A percentile compares a stretch with the other conserved stretches of the same genome.
phyloP scores from a whole-genome alignment of 1,140 invertebrate species.

The Drosophila setifemur region DNA sequence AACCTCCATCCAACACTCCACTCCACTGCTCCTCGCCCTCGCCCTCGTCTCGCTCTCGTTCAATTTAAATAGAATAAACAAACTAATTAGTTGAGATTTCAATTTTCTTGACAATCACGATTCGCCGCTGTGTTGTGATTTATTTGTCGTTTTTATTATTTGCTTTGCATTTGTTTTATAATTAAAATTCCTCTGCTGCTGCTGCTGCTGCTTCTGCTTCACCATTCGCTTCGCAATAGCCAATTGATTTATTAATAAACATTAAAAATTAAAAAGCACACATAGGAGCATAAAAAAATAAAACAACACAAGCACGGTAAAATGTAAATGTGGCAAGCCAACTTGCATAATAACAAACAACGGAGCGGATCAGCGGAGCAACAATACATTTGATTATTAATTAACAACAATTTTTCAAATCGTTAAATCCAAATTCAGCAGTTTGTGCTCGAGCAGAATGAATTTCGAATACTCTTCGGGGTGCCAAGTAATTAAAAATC shows the following conservation, averaged over 20 bases:
- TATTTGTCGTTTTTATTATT: slow-evolving; percentile 33
- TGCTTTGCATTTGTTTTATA: slow-evolving; percentile 45
- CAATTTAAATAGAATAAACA: slow-evolving; percentile 77
- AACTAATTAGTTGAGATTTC: slow-evolving; percentile 76
- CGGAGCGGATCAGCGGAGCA: background rate
- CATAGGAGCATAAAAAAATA: slow-evolving; percentile 19
- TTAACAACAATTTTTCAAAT: slow-evolving; percentile 52
- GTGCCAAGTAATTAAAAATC: too few relatives aligned
- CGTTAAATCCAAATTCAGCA: slow-evolving; percentile 28
- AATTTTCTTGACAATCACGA: slow-evolving; percentile 51
- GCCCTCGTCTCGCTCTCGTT: background rate
- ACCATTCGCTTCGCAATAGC: slow-evolving; percentile 3
- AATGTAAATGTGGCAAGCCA: slow-evolving; percentile 33
- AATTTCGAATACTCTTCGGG: slow-evolving; percentile 8
- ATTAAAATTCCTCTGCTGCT: slow-evolving; percentile 35
- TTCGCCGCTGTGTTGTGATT: slow-evolving; percentile 28
- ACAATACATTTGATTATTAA: slow-evolving; percentile 57
- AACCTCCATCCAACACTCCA: background rate
- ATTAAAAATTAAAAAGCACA: slow-evolving; percentile 41
- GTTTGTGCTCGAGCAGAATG: background rate
- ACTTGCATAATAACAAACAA: slow-evolving; percentile 48
- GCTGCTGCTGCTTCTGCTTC: background rate
- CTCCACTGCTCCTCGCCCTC: background rate
- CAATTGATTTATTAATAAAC: slow-evolving; percentile 52
- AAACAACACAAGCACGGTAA: background rate